phyloP scores from a whole-genome alignment of 2,113 vertebrate species.

The Brachionichthys hirsutus region DNA sequence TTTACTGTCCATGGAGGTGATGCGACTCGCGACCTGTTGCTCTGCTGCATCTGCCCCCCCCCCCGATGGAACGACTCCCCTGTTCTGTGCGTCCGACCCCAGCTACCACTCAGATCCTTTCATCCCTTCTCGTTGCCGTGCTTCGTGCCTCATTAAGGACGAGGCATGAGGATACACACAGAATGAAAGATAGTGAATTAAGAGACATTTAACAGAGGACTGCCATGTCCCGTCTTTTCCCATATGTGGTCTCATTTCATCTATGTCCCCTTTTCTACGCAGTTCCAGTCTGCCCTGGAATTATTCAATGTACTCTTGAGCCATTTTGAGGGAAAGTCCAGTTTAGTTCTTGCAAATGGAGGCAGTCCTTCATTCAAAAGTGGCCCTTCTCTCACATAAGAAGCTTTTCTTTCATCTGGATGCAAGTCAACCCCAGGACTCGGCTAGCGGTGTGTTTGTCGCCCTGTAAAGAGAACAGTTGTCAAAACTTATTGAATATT shows the following conservation, averaged over 20 bases:
- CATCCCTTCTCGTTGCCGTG: conserved; percentile 13
- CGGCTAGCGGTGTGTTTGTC: no score
- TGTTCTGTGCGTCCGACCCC: conserved; percentile 18
- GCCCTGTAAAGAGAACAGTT: no score
- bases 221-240: background rate
- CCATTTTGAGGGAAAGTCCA: no score
- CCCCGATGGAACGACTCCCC: conserved; percentile 8
- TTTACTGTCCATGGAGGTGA: conserved; percentile 49
- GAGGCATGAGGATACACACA: conserved; percentile 16
- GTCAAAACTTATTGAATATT: no score
- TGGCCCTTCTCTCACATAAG: background rate
- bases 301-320: no score
- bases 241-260: no score
- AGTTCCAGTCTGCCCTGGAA: no score
- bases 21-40: conserved; percentile 35
- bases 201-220: conserved; percentile 20
- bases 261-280: no score
- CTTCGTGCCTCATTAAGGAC: conserved; percentile 30
- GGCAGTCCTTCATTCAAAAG: no score
- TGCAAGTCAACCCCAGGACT: no score
- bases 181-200: conserved; percentile 25
- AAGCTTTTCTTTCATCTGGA: no score
- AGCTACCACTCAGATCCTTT: conserved; percentile 43
- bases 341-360: no score
- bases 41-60: conserved; percentile 51